phyloP scores from a whole-genome alignment of 2,113 vertebrate species.

The Abramis brama region DNA sequence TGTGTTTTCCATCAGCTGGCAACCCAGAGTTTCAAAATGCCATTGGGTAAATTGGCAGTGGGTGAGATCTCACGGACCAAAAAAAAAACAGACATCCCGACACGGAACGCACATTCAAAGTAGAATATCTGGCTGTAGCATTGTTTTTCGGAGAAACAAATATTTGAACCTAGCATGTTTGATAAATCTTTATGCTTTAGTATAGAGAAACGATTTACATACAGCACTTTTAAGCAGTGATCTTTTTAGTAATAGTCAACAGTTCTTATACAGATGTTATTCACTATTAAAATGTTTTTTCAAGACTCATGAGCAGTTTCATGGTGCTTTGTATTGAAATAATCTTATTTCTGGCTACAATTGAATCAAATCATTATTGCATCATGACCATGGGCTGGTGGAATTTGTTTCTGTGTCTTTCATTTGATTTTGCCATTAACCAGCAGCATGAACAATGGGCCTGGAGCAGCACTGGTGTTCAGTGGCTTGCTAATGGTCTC shows the following conservation, averaged over 20 bases:
- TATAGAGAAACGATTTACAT: too few relatives aligned
- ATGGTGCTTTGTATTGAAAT: not conserved
- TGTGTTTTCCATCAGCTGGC: too few relatives aligned
- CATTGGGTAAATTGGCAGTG: too few relatives aligned
- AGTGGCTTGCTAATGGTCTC: not conserved
- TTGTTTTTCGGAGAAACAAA: too few relatives aligned
- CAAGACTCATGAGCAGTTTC: not conserved
- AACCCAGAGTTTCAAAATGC: too few relatives aligned
- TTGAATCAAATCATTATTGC: constrained; percentile 1
- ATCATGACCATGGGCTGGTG: not conserved
- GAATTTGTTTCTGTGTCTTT: constrained; percentile 8
- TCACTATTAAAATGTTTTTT: not conserved
- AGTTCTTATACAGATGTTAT: not conserved
- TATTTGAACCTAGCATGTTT: too few relatives aligned
- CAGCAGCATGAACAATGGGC: not conserved
- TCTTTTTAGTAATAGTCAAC: not conserved
- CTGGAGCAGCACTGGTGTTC: not conserved
- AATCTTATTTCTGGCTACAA: not conserved
- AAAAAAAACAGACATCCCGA: too few relatives aligned
- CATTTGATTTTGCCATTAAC: constrained; percentile 5
- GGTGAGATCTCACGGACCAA: too few relatives aligned
- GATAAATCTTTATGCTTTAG: too few relatives aligned
- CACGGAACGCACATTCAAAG: too few relatives aligned
- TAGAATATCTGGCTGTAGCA: too few relatives aligned
- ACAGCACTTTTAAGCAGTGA: not conserved